Conservation (phyloP, 2,113 vertebrate genomes). For the Ptilorrhoa leucosticta region DNA sequence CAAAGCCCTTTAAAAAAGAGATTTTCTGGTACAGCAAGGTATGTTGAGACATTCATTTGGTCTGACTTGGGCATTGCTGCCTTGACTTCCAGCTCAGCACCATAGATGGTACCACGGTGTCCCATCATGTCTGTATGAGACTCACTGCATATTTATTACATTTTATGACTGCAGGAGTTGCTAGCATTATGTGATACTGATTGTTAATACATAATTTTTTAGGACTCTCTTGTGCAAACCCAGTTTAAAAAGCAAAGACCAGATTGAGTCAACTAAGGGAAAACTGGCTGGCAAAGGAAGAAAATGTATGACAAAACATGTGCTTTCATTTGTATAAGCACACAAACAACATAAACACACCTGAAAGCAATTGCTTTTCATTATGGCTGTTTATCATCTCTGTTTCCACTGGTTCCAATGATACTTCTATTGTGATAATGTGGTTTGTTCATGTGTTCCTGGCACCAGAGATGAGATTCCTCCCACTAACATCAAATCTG, state of each 20-base stretch:
- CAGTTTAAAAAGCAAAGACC: neutral
- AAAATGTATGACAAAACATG: neutral
- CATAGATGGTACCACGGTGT: fast-evolving
- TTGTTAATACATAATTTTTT: neutral
- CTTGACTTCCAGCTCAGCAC: neutral
- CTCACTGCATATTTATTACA: neutral
- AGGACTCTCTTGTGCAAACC: neutral
- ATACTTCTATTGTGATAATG: neutral
- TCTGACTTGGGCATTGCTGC: neutral
- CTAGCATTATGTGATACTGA: neutral
- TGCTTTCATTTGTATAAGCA: constrained; percentile 6
- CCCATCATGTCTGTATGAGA: neutral
- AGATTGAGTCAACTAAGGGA: neutral
- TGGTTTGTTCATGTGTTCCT: neutral
- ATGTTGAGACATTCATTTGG: neutral
- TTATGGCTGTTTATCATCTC: neutral
- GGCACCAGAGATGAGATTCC: neutral
- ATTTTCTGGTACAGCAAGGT: neutral
- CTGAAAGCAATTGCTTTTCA: constrained; percentile 13
- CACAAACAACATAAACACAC: constrained; percentile 15
- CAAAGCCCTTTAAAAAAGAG: neutral
- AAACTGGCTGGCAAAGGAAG: neutral
- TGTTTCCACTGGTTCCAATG: neutral
- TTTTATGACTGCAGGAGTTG: neutral
- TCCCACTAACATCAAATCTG: neutral